Percentiles rank a stretch among this genome's conserved stretches.
These are phyloP conservation scores for Pelusios castaneus DNA, from an alignment of 2,113 vertebrate genomes.

Conservation along the genomic window DNA sequence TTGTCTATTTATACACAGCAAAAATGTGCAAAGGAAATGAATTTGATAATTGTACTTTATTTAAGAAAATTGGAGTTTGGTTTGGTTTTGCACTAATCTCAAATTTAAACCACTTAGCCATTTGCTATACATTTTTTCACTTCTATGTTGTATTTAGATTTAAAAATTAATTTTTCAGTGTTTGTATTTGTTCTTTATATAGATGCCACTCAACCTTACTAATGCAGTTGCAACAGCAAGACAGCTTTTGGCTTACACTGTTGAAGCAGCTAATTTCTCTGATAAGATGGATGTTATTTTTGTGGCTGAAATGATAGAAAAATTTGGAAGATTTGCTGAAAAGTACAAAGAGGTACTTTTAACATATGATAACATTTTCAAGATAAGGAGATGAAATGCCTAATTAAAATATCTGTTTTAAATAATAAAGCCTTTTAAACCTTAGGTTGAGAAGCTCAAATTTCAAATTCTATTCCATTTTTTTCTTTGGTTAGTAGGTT, in stretches of 20 bases:
- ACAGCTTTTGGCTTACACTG: constrained; percentile 90
- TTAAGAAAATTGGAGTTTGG: not conserved
- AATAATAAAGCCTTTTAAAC: constrained; percentile 40
- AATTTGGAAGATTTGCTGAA: constrained; percentile 94
- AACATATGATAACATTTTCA: constrained; percentile 42
- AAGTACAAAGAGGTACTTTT: constrained; percentile 93
- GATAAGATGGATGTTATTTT: constrained; percentile 99
- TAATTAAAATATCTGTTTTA: constrained; percentile 4
- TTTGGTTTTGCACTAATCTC: not conserved
- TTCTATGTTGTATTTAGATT: not conserved
- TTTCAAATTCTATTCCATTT: constrained; percentile 63
- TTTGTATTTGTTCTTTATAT: not conserved
- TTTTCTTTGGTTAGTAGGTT: constrained; percentile 75
- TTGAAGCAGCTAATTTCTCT: constrained; percentile 95
- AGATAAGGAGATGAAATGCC: not conserved
- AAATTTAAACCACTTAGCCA: not conserved
- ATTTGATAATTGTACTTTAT: not conserved
- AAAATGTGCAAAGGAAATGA: not conserved
- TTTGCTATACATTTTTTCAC: not conserved
- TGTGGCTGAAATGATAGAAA: constrained; percentile 99
- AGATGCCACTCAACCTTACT: constrained; percentile 97
- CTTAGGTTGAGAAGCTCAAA: constrained; percentile 25
- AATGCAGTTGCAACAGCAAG: constrained; percentile 91
- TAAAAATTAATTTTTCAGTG: not conserved
- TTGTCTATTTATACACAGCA: not conserved